Conservation (phyloP, 2,113 vertebrate species). For the Neomonachus schauinslandi region DNA sequence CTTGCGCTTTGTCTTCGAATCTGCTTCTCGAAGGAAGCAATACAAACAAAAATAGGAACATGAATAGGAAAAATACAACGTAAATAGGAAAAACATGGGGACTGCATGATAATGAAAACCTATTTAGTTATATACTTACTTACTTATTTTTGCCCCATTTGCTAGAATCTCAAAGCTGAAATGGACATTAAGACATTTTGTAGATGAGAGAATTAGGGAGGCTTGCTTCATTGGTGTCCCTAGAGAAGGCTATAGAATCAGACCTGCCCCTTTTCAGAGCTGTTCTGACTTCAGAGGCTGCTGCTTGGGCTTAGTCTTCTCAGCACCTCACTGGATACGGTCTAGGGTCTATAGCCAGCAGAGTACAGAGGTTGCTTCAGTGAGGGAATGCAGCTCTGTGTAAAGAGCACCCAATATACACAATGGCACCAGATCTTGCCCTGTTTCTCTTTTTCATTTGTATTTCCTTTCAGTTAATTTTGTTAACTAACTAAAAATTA, state of each 20-base stretch:
- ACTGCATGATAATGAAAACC: background rate
- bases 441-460: background rate
- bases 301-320: background rate
- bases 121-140: too few relatives aligned
- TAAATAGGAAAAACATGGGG: background rate
- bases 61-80: background rate
- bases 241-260: background rate
- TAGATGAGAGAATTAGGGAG: background rate
- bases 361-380: background rate
- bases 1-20: background rate
- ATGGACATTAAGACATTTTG: background rate
- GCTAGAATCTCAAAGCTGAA: background rate
- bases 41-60: background rate
- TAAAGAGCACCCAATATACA: background rate
- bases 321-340: accelerated
- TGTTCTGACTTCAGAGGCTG: background rate
- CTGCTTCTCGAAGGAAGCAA: background rate
- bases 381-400: accelerated
- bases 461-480: background rate
- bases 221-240: background rate
- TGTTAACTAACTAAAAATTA: background rate
- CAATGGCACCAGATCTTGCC: accelerated
- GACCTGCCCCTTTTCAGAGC: background rate
- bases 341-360: background rate
- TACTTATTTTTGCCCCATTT: background rate